Conservation (phyloP, 2,797 vertebrate genomes). For the Streptopelia turtur region DNA sequence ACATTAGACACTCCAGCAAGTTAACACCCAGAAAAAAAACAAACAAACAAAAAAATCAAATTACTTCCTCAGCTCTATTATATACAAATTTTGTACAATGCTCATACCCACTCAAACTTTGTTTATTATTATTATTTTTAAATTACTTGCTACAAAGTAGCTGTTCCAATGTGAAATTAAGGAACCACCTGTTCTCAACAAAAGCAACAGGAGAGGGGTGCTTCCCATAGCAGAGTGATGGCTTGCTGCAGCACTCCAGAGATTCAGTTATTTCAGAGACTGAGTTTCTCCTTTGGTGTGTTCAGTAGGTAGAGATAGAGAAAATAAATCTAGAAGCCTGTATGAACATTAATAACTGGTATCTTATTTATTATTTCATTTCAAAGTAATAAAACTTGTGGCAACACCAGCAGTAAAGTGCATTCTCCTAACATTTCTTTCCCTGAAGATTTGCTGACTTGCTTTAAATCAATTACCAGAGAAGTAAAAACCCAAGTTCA, state of each 20-base stretch:
- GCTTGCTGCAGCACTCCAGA: background rate
- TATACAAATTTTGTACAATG: background rate
- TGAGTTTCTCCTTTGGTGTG: background rate
- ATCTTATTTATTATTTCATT: background rate
- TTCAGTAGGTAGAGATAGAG: background rate
- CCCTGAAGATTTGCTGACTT: background rate
- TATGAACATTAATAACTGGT: background rate
- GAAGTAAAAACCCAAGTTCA: background rate
- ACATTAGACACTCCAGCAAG: background rate
- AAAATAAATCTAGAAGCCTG: background rate
- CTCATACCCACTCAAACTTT: background rate
- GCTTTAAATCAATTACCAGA: background rate
- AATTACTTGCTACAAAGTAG: background rate
- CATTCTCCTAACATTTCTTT: background rate
- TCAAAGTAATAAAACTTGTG: background rate
- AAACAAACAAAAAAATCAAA: background rate
- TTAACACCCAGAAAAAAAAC: background rate
- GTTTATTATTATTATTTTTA: background rate
- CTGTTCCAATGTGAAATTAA: background rate
- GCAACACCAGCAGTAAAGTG: background rate
- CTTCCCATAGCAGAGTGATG: fast-evolving
- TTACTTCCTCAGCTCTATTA: background rate
- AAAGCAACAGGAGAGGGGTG: background rate
- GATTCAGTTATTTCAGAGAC: background rate
- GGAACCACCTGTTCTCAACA: background rate